Evolutionary conservation across 2,113 vertebrate species (phyloP), one percentile per base, ranked within the genome.

Genomic region (Lophotis ruficrista): DNA sequence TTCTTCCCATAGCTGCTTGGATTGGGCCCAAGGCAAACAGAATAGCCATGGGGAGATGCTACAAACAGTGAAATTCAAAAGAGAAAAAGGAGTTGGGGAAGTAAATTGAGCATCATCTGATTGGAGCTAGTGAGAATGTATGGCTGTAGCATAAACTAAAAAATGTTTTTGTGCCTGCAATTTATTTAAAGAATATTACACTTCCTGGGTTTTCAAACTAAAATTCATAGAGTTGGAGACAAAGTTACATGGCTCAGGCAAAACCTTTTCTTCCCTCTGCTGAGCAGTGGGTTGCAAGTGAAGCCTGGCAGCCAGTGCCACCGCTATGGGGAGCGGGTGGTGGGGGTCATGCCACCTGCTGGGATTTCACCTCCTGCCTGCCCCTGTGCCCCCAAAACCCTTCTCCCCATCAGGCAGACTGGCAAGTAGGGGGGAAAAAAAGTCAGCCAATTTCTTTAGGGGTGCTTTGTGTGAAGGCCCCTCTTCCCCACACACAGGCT

Each of bases 401-500:
- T 7, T 6, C 18, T 85, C 30, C 47, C 20, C 4, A 2, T 19
- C 30, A 30, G 35, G 30, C 28, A 66, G 12, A 18, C 28, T 47
- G 58, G 24, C 14, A 51, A 27, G 43, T 69, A 33, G 13, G 6
- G 3, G 7, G 2, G 2, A 8, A 24, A 68, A 22, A 22, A 80
- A 54, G 7, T 38, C 31, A 24, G 3, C 24, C 10, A 9, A 2
- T 88, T 77, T 95, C 37, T 64, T 92, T 35, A 50, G 80, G 78
- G 23, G 10, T 50, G 9, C 21, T 80, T 41, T 78, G 33, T 43
- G 51, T 2, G 6, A 73, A 37, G 28, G 28, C 27, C 35, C 9
- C 18, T 38, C 27, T 66, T 81, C 22, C 27, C 37, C 0, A 0
- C 0, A 0, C 2, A 2, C 11, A 37, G 86, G 9, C 68, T 89